Percentiles rank a stretch among this genome's conserved stretches.
Conservation (phyloP, 2,888 invertebrate species). For the Noctua janthina region DNA sequence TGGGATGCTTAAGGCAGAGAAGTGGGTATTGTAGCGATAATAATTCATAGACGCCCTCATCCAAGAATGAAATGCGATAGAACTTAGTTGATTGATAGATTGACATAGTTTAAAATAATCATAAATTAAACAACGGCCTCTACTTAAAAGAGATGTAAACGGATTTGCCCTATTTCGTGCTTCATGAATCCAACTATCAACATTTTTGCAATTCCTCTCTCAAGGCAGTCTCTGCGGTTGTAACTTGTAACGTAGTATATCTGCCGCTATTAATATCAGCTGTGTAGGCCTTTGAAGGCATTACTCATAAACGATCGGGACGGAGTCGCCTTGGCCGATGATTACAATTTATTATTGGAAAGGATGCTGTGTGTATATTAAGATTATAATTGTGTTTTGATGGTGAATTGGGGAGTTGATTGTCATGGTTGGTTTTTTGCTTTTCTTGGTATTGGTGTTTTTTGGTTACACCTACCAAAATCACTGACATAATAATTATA, state of each 20-base stretch:
- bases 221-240: constrained; percentile 28
- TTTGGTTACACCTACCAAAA: too few relatives aligned
- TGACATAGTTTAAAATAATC: not conserved
- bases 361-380: constrained; percentile 54
- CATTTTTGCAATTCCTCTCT: constrained; percentile 33
- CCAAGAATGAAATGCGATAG: not conserved
- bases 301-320: constrained; percentile 65
- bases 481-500: not conserved
- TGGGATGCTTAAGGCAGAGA: not conserved
- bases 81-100: constrained; percentile 2
- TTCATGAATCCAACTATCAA: constrained; percentile 7
- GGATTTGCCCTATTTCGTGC: constrained; percentile 28
- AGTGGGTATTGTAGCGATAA: not conserved
- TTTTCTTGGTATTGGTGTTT: not conserved
- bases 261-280: constrained; percentile 54
- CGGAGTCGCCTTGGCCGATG: constrained; percentile 72
- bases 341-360: constrained; percentile 70
- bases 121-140: not conserved
- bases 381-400: constrained; percentile 23
- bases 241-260: constrained; percentile 22
- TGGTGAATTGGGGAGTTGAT: constrained; percentile 6
- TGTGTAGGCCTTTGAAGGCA: constrained; percentile 44
- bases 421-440: not conserved
- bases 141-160: not conserved
- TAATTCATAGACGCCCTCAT: not conserved